Conservation (phyloP, 2,888 invertebrate species). For the Drosophila suboccidentalis region DNA sequence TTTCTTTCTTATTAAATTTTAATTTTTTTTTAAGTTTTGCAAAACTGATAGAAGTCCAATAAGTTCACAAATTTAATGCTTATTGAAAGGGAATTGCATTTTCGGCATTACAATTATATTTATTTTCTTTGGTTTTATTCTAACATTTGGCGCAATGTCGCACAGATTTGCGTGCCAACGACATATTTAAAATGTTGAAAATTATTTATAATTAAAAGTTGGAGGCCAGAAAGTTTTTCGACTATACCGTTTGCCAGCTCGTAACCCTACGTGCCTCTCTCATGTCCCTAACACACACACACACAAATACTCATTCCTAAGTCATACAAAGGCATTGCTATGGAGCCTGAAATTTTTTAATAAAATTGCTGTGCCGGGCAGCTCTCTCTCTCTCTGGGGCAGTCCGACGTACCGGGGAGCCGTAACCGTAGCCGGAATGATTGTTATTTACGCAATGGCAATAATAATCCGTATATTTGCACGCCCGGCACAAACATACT, state of each 20-base stretch:
- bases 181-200: constrained; percentile 81
- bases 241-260: constrained; percentile 46
- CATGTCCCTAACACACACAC: background rate
- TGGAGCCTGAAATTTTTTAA: constrained; percentile 60
- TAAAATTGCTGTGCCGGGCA: constrained; percentile 60
- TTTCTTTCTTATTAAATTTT: no score
- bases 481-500: constrained; percentile 35
- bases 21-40: no score
- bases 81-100: constrained; percentile 13
- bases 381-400: constrained; percentile 18
- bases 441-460: constrained; percentile 83
- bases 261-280: constrained; percentile 2
- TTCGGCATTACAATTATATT: constrained; percentile 1
- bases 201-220: constrained; percentile 83
- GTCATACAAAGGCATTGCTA: constrained; percentile 26
- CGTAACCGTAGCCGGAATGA: constrained; percentile 65
- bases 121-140: constrained; percentile 37
- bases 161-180: constrained; percentile 81
- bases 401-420: constrained; percentile 31
- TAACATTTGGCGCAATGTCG: constrained; percentile 64
- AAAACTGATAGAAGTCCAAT: background rate
- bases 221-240: constrained; percentile 74
- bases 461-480: constrained; percentile 77
- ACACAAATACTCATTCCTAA: background rate
- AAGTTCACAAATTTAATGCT: background rate